Evolutionary conservation across 2,888 invertebrate species (phyloP), one percentile per base, ranked within the genome.

Genomic region (Heliothis peltigera): DNA sequence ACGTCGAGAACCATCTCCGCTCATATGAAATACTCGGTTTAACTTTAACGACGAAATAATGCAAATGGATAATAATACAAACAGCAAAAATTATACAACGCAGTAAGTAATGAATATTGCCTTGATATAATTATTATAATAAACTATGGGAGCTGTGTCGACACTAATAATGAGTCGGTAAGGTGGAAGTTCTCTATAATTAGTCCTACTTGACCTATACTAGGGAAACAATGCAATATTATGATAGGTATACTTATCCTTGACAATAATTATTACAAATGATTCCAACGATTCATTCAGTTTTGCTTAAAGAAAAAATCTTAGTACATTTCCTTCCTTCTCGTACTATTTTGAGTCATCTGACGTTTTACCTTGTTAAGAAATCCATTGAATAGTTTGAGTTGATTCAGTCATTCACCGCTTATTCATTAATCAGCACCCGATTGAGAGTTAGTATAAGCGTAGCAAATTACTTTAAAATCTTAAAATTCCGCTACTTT

Each of bases 221-320:
- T 53, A 54, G 35, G 15, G 48, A 44, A 35, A 42, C 51, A 44
- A 72, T 57, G 54, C 47, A 15, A 18, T 42, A 35, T 42, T 42
- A n/a, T 39, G 39, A 39, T 10, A 39, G 5, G 5, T 10, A 8
- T 32, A 12, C 39, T 39, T 1, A 49, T 59, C 58, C 55, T 69
- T 69, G 55, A 35, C 22, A 44, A 7, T 28, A 46, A 47, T 22
- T 17, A 25, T 43, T 32, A 17, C 58, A 25, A 12, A 12, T 52
- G 21, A 39, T 39, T 4, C 5, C 15, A n/a, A n/a, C 32, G 18
- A 19, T 69, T 59, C 70, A 72, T 75, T 72, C 70, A 72, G 18
- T 53, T 22, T 58, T 17, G 6, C n/a, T 63, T 63, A 75, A 72
- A 75, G 55, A 59, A 72, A 12, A 18, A 1, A 15, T 53, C 21